Evolutionary conservation across 2,888 invertebrate species (phyloP).

Genomic region (Coelopa pilipes): DNA sequence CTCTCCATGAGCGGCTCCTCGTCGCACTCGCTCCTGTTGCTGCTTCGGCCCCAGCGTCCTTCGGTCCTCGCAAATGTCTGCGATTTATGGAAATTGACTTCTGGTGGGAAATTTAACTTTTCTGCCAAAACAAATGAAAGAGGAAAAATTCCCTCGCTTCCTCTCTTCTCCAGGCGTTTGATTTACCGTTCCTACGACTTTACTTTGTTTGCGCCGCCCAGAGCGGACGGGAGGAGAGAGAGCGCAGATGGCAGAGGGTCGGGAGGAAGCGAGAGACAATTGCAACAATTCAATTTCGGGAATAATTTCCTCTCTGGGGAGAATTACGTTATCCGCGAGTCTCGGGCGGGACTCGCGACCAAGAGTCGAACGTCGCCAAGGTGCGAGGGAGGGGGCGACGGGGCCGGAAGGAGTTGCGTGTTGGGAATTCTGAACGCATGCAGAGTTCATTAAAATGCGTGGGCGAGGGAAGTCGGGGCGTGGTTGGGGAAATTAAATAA

Average conservation of each 20-base stretch:
- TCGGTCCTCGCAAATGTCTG: constrained; percentile 40
- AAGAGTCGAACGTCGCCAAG: background rate
- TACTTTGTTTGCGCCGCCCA: constrained; percentile 8
- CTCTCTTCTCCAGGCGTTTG: constrained; percentile 34
- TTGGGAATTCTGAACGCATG: constrained; percentile 23
- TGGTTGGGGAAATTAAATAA: too few species aligned
- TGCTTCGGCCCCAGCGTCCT: background rate
- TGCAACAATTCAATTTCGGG: constrained; percentile 60
- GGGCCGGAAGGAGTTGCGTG: background rate
- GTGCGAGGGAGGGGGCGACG: background rate
- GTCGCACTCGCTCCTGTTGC: background rate
- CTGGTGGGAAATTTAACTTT: constrained; percentile 50
- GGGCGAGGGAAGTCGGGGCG: too few species aligned
- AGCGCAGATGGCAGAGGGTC: too few species aligned
- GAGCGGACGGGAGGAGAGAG: background rate
- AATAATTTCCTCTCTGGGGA: constrained; percentile 58
- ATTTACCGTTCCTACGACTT: constrained; percentile 41
- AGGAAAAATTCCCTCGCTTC: background rate
- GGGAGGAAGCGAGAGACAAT: constrained; percentile 45
- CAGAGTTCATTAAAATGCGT: background rate
- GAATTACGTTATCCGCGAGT: constrained; percentile 53
- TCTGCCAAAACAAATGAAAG: background rate
- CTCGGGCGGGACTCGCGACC: background rate
- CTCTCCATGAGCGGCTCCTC: background rate
- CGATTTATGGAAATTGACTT: constrained; percentile 60